Evolutionary conservation across 2,888 invertebrate species (phyloP).

Genomic region (Dexiosoma caninum): DNA sequence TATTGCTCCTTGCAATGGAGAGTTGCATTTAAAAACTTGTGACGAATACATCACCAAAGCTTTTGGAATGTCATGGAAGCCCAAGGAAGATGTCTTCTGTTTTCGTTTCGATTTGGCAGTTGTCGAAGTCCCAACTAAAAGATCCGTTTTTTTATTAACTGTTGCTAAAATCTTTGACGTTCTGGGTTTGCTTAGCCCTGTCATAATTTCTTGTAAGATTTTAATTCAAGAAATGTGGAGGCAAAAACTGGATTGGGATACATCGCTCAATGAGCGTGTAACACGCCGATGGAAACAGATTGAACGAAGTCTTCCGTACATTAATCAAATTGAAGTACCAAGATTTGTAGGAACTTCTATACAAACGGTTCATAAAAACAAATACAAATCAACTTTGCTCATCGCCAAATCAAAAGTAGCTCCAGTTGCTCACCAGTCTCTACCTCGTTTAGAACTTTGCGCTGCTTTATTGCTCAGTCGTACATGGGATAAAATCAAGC

Average conservation of each 20-base stretch:
- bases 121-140: not conserved
- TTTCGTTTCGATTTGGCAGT: not conserved
- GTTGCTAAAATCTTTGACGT: conserved; percentile 47
- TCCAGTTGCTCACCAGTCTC: not conserved
- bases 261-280: not conserved
- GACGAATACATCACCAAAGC: not conserved
- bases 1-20: not conserved
- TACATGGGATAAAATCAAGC: conserved; percentile 29
- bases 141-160: conserved; percentile 50
- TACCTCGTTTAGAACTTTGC: not conserved
- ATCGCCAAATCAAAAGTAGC: conserved; percentile 9
- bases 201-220: too few species aligned
- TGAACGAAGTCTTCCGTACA: not conserved
- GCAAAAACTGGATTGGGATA: conserved; percentile 28
- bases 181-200: conserved; percentile 45
- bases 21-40: conserved; percentile 1
- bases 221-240: too few species aligned
- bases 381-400: not conserved
- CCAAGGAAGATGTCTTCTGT: not conserved
- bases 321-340: conserved; percentile 9
- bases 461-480: conserved; percentile 11
- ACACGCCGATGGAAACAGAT: not conserved
- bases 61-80: conserved; percentile 35
- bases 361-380: too few species aligned
- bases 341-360: conserved; percentile 12